A percentile compares a stretch with the other conserved stretches of the same genome.
phyloP scores from a whole-genome alignment of 2,888 invertebrate species.

The Andrena trimmerana region DNA sequence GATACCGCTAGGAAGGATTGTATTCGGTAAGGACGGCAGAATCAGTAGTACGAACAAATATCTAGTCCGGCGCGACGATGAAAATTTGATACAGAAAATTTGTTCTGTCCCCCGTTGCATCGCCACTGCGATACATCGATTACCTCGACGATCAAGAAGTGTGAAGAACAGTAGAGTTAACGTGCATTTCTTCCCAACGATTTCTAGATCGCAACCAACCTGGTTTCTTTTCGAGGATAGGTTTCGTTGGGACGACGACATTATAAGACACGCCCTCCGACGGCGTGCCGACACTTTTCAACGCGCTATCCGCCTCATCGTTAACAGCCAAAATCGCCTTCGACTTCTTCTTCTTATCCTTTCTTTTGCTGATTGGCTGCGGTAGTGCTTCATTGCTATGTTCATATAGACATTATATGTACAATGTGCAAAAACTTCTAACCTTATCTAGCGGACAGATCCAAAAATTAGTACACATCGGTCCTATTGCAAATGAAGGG shows the following conservation, averaged over 20 bases:
- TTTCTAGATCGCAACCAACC: slow-evolving; percentile 73
- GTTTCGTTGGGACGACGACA: slow-evolving; percentile 60
- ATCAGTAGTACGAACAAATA: slow-evolving; percentile 14
- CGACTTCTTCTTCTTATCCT: slow-evolving; percentile 88
- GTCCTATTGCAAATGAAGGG: neutral
- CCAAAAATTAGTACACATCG: slow-evolving; percentile 36
- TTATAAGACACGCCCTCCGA: slow-evolving; percentile 62
- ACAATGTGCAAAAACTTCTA: slow-evolving; percentile 45
- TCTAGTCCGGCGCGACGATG: neutral
- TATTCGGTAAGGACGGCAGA: neutral
- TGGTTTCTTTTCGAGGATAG: slow-evolving; percentile 72
- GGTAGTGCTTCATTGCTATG: slow-evolving; percentile 84
- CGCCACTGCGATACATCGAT: neutral
- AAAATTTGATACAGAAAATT: slow-evolving; percentile 2
- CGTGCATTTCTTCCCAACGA: slow-evolving; percentile 53
- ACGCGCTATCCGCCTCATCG: slow-evolving; percentile 45
- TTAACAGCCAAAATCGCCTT: slow-evolving; percentile 77
- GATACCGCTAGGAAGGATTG: neutral
- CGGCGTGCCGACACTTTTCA: slow-evolving; percentile 54
- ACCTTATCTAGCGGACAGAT: slow-evolving; percentile 45
- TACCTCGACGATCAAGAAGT: neutral
- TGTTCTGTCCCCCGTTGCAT: neutral
- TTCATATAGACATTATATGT: slow-evolving; percentile 38
- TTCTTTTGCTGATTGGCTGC: slow-evolving; percentile 86
- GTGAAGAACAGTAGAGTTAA: neutral